Conservation (phyloP, 2,113 vertebrate genomes). For the Syrmaticus mikado region DNA sequence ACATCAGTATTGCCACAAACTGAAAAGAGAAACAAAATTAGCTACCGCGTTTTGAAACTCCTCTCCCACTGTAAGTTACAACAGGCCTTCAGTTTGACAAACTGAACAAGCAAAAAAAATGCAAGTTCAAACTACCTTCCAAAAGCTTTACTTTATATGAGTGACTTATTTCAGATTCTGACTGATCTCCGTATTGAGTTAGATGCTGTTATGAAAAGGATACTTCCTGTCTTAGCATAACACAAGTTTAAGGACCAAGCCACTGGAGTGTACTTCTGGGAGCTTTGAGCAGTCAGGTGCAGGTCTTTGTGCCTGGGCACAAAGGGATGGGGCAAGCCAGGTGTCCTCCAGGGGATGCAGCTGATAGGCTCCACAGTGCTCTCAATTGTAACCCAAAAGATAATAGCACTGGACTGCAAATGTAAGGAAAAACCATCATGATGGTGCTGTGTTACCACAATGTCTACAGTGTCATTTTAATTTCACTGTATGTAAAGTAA, state of each 20-base stretch:
- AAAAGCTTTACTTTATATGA: background rate
- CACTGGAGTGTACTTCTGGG: background rate
- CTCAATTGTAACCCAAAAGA: background rate
- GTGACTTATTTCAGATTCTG: background rate
- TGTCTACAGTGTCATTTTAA: background rate
- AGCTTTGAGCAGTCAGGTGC: background rate
- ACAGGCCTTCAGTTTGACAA: background rate
- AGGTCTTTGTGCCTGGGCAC: background rate
- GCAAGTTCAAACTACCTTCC: background rate
- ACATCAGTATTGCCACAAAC: background rate
- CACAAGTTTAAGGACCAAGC: background rate
- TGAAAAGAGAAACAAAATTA: background rate
- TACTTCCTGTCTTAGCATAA: background rate
- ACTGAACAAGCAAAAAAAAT: background rate
- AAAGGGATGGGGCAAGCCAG: accelerated
- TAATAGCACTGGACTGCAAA: background rate
- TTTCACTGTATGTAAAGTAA: background rate
- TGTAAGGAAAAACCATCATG: background rate
- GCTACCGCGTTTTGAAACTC: background rate
- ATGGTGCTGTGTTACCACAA: background rate
- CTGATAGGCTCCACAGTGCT: background rate
- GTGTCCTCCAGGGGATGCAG: background rate
- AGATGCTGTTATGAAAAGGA: background rate
- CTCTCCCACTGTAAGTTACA: background rate
- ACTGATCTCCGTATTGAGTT: background rate